Evolutionary conservation across 2,888 invertebrate species (phyloP), one percentile per base, ranked within the genome.

Genomic region (Rotaria macrura): DNA sequence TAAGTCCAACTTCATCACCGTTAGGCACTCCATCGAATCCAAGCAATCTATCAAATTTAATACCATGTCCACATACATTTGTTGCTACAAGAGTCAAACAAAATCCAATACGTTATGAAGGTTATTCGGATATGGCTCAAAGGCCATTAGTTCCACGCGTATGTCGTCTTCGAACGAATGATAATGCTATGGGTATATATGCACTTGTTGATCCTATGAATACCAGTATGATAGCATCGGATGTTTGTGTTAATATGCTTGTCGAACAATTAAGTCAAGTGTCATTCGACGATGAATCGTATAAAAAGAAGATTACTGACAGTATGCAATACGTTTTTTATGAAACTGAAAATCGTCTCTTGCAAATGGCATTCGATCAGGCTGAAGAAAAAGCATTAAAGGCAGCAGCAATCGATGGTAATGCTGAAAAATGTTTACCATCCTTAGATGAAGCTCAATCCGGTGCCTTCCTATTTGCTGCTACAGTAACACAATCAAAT

Each of bases 301-400:
- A 79, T 43, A 40, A 43, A 43, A 25, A 79, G n/a, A 79, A 43
- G 12, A 40, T 40, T n/a, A 43, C 0, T 40, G 43, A 79, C n/a
- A 43, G 38, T 43, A 43, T 43, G 40, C 79, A 79, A 79, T 25
- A 79, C 2, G n/a, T 79, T 25, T 79, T 43, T 79, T 79, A 43
- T 79, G 79, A 79, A 43, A 43, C 43, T 10, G 79, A 79, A n/a
- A 40, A 79, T 79, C 79, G 79, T 43, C 9, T 79, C 25, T 79
- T 79, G 43, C 79, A 79, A 79, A 79, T 79, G 79, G 34, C 43
- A 43, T 79, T 79, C 25, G 79, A 79, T 79, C 79, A n/a, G 25
- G 43, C 79, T 3, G 43, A 79, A 79, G 79, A 79, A 25, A 79
- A 79, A 79, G 43, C 43, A 43, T 12, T 34, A 43, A 12, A 3